Conservation (phyloP, 35 echinoderm and acorn worm species). For the Ophioderma brevispina region DNA sequence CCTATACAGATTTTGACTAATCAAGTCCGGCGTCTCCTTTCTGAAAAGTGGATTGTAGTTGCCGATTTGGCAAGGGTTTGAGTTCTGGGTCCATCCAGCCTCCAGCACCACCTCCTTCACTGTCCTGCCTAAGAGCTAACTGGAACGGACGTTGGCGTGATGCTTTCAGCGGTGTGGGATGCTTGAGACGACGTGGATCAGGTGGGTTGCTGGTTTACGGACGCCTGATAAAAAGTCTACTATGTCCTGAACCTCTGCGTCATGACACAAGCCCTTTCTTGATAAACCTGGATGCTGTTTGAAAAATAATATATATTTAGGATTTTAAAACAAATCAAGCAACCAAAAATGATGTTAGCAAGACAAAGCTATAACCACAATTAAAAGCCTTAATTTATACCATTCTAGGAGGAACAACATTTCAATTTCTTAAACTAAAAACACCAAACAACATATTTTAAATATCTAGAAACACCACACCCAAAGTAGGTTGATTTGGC, state of each 20-base stretch:
- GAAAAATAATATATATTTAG: too few relatives aligned
- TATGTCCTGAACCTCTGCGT: slow-evolving; percentile 77
- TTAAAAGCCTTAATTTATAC: too few relatives aligned
- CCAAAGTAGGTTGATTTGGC: too few relatives aligned
- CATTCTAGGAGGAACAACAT: too few relatives aligned
- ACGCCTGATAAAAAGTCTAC: slow-evolving; percentile 86
- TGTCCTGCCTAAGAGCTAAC: slow-evolving; percentile 55
- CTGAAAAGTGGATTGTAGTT: slow-evolving; percentile 76
- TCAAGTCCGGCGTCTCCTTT: slow-evolving; percentile 38
- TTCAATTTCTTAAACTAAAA: too few relatives aligned
- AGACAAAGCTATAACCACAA: too few relatives aligned
- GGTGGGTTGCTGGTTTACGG: slow-evolving; percentile 35
- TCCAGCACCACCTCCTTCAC: slow-evolving; percentile 45
- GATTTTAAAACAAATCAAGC: too few relatives aligned
- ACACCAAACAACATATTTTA: too few relatives aligned
- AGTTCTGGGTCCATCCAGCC: slow-evolving; percentile 30
- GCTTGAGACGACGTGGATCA: slow-evolving; percentile 37
- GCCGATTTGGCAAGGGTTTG: slow-evolving; percentile 49
- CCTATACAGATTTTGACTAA: slow-evolving; percentile 10
- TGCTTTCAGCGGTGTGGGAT: slow-evolving; percentile 31
- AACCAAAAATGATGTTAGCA: too few relatives aligned
- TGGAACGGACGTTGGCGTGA: slow-evolving; percentile 58
- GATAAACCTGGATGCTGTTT: too few relatives aligned
- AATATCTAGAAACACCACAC: too few relatives aligned
- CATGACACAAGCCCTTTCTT: slow-evolving; percentile 74